Evolutionary conservation across 2,888 invertebrate species (phyloP), one percentile per base, ranked within the genome.

Genomic region (Meteorus colon): DNA sequence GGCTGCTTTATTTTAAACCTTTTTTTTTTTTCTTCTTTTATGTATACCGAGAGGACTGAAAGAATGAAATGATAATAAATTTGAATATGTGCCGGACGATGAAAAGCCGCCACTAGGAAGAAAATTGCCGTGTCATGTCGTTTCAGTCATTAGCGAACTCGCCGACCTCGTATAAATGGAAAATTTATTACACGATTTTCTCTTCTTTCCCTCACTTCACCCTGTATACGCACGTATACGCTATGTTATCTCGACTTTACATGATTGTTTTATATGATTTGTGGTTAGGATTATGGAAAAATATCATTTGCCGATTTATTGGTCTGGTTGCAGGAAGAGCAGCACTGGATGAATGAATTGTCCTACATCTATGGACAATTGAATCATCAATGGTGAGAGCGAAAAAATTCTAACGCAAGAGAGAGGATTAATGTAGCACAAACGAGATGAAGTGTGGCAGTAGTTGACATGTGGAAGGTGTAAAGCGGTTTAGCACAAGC

Each of bases 401-500:
- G 8, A 27, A 12, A 1, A 19, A 12, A 19, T 67, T 24, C 16
- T 14, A 51, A 34, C n/a, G 59, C 8, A 65, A 31, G 37, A 59
- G 37, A 59, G 37, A 37, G 59, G 34, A 70, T 70, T 37, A 55
- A 70, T 70, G 29, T 70, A 5, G n/a, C n/a, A 68, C 68, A 12
- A 68, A 31, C 14, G 14, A 51, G 51, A 29, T n/a, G 45, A 19
- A 31, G 45, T 31, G 48, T 68, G 68, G 51, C 51, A 34, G 27
- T 2, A 8, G 41, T 66, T 41, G 19, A 66, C 24, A 24, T 19
- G 55, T 59, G 19, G 8, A 29, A 24, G 45, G 8, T n/a, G 19
- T 19, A 63, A 63, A 31, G n/a, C 29, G 29, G 16, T 34, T 76
- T 73, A 76, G 70, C 82, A 80, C 81, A 84, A 83, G 82, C 84